A percentile compares a stretch with the other conserved stretches of the same genome.
Evolutionary conservation across 2,888 invertebrate genomes (phyloP).

Genomic region (Agrochola litura): DNA sequence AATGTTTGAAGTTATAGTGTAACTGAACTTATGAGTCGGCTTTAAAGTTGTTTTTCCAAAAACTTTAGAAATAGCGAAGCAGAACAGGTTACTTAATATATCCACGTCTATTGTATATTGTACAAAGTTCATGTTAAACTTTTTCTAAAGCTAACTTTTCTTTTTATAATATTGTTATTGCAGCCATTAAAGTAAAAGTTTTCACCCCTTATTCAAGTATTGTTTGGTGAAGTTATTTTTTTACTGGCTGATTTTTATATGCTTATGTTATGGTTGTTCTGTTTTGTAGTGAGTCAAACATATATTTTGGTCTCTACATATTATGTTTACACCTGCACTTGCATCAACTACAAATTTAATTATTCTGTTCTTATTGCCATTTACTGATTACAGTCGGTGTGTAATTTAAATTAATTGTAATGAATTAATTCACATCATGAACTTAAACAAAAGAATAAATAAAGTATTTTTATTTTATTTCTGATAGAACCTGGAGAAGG

Average conservation of each 20-base stretch:
- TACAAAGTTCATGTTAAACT: no score
- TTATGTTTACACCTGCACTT: not conserved
- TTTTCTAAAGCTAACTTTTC: not conserved
- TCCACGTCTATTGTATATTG: no score
- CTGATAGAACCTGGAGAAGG: not conserved
- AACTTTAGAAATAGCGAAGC: no score
- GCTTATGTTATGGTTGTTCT: not conserved
- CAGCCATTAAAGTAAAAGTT: not conserved
- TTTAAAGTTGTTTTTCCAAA: no score
- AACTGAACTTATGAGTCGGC: no score
- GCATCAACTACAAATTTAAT: not conserved
- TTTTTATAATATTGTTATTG: not conserved
- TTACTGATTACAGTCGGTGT: not conserved
- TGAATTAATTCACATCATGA: not conserved
- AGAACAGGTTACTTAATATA: no score
- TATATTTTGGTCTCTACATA: not conserved
- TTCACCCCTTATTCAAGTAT: not conserved
- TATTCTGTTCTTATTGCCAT: not conserved
- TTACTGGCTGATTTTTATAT: not conserved
- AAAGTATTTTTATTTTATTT: not conserved
- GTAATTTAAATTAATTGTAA: constrained; percentile 5
- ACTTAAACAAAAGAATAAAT: not conserved
- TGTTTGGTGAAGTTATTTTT: not conserved
- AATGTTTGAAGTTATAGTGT: no score
- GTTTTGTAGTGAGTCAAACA: not conserved